Evolutionary conservation across 2,888 invertebrate genomes (phyloP), one percentile per base, ranked within the genome.

Genomic region (Eupsilia transversa): DNA sequence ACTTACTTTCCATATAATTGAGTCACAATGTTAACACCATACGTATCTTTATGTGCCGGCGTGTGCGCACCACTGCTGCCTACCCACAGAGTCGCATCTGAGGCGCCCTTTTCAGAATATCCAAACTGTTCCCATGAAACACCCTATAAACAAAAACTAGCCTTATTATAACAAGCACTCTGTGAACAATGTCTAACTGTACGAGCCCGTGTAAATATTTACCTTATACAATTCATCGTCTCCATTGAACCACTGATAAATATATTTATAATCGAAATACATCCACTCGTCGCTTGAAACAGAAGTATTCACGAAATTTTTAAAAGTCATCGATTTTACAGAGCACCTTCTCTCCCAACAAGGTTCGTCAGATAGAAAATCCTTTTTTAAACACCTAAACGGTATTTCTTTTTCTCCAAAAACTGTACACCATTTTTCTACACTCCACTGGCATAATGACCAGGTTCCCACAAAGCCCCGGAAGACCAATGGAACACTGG

Each of bases 41-140:
- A 99, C 0, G 99, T 98, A 92, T 99, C 99, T 91, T 98, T 97
- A 93, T 99, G 99, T 80, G 99, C 98, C 3, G 99, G 98, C 0
- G 99, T 99, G 91, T 99, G 98, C 3, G 99, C 98, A 4, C 98
- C 98, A 88, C 96, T 95, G 78, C 97, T 98, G 46, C 99, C 99
- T 85, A 99, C 97, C 99, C 99, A 99, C 72, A 99, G 94, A 3
- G 98, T 98, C 66, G 98, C 97, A 78, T 98, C 97, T 20, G 96
- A 90, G 5, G 97, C 97, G 82, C 96, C 96, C 86, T 97, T 97
- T 3, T 97, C 97, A 20, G 97, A 93, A 91, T 98, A 98, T 0
- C 99, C 99, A 93, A 98, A 97, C 74, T 94, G 93, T 38, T 95
- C 93, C 98, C 98, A 99, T 63, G 92, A 91, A 71, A 95, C 79